Conservation (phyloP, 1,140 invertebrate genomes). For the Tachypleus tridentatus region DNA sequence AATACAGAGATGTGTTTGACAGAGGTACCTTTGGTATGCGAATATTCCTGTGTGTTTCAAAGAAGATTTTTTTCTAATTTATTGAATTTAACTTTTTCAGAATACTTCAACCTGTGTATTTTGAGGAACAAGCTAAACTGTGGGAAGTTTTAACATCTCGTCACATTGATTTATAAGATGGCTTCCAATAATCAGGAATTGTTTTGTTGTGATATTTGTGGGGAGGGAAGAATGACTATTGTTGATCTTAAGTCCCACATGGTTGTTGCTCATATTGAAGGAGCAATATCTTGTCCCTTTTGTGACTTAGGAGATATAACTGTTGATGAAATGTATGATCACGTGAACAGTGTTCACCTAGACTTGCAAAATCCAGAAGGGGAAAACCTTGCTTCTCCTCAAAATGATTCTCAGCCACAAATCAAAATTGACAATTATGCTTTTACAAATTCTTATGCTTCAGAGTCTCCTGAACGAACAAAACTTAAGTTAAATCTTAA, state of each 20-base stretch:
- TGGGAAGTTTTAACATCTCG: no score
- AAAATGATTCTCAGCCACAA: no score
- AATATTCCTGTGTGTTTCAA: no score
- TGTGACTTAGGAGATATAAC: conserved; percentile 58
- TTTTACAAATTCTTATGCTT: not conserved
- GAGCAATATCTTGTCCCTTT: conserved; percentile 61
- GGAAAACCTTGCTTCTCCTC: conserved; percentile 21
- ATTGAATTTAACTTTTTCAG: no score
- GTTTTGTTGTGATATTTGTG: conserved; percentile 68
- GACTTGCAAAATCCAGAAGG: conserved; percentile 49
- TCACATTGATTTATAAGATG: conserved; percentile 9
- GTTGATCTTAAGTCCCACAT: conserved; percentile 66
- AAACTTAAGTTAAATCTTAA: conserved; percentile 49
- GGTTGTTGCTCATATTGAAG: conserved; percentile 57
- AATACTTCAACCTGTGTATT: no score
- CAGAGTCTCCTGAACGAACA: conserved; percentile 45
- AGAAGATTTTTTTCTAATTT: no score
- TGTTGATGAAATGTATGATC: conserved; percentile 56
- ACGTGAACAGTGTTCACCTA: conserved; percentile 65
- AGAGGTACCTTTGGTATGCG: no score
- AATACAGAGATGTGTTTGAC: no score
- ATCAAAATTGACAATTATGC: no score
- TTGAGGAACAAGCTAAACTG: no score
- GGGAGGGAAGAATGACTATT: conserved; percentile 59
- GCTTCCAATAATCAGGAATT: conserved; percentile 30